These are phyloP conservation scores for Graptemys geographica DNA, from an alignment of 2,797 vertebrate genomes.

Conservation along the genomic window DNA sequence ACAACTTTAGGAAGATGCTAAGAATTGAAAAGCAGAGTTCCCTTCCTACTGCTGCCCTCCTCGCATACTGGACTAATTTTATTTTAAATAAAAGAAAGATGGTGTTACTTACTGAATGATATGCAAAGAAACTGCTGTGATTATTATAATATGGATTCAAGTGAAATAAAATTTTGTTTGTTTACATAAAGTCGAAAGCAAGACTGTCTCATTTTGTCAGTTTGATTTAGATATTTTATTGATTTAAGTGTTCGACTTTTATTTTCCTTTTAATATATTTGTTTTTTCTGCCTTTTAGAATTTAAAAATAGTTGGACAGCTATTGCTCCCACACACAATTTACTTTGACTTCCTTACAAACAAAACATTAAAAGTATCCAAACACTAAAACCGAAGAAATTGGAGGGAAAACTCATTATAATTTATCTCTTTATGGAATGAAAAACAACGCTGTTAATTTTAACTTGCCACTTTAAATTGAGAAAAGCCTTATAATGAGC, in stretches of 20 bases:
- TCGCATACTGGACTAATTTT: slow-evolving; percentile 30
- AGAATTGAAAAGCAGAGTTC: not conserved
- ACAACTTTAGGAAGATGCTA: not conserved
- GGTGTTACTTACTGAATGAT: slow-evolving; percentile 18
- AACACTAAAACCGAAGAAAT: slow-evolving; percentile 52
- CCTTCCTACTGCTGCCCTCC: slow-evolving; percentile 34
- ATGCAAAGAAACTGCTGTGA: slow-evolving; percentile 40
- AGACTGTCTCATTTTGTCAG: not conserved
- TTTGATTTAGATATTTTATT: not conserved
- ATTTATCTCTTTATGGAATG: slow-evolving; percentile 70
- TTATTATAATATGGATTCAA: not conserved
- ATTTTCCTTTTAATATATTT: not conserved
- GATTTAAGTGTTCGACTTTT: not conserved
- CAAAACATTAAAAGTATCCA: slow-evolving; percentile 37
- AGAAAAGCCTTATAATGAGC: slow-evolving; percentile 62
- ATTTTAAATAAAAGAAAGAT: slow-evolving; percentile 50
- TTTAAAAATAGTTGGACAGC: slow-evolving; percentile 7
- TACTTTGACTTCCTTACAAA: slow-evolving; percentile 8
- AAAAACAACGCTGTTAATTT: slow-evolving; percentile 61
- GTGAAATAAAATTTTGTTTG: slow-evolving; percentile 24
- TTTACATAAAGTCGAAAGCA: slow-evolving; percentile 29
- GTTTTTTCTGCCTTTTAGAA: not conserved
- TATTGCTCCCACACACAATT: not conserved
- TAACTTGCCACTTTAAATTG: slow-evolving; percentile 53
- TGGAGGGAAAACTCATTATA: slow-evolving; percentile 62